Evolutionary conservation across 1,140 invertebrate genomes (phyloP).

Genomic region (Zaprionus gabonicus): DNA sequence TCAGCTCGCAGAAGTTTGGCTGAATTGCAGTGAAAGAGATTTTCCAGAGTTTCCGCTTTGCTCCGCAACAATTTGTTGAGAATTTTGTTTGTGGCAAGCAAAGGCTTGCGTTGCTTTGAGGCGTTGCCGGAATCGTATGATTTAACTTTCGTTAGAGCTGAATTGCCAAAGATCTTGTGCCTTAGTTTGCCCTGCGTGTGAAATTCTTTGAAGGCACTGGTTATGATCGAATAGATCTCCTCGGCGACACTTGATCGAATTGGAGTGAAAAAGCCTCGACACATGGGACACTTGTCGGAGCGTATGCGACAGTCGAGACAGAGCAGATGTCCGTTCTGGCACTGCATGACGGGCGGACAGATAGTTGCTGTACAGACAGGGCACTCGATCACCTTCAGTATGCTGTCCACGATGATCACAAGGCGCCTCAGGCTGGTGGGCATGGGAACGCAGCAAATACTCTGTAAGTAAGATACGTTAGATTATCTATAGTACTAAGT

Average conservation of each 20-base stretch:
- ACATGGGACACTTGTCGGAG: constrained; percentile 87
- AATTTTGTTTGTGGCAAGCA: constrained; percentile 82
- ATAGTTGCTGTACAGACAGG: constrained; percentile 88
- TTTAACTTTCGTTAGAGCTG: constrained; percentile 59
- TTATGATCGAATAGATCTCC: constrained; percentile 85
- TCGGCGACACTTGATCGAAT: constrained; percentile 73
- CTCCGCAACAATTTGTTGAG: constrained; percentile 82
- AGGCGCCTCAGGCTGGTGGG: constrained; percentile 85
- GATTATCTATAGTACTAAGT: background rate
- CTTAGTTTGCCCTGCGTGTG: constrained; percentile 68
- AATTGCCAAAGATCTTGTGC: constrained; percentile 64
- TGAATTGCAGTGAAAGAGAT: constrained; percentile 63
- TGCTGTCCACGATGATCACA: constrained; percentile 85
- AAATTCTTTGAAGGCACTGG: constrained; percentile 85
- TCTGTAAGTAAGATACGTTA: constrained; percentile 41
- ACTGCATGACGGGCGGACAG: constrained; percentile 87
- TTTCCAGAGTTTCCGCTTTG: constrained; percentile 84
- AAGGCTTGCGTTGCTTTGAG: constrained; percentile 47
- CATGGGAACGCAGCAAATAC: constrained; percentile 85
- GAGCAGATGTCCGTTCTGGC: constrained; percentile 88
- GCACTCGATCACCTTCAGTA: constrained; percentile 87
- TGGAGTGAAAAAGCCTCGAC: constrained; percentile 85
- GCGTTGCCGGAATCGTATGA: constrained; percentile 2
- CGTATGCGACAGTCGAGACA: constrained; percentile 87
- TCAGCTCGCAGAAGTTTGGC: constrained; percentile 49